Evolutionary conservation across 2,113 vertebrate genomes (phyloP).

Genomic region (Pandion haliaetus): DNA sequence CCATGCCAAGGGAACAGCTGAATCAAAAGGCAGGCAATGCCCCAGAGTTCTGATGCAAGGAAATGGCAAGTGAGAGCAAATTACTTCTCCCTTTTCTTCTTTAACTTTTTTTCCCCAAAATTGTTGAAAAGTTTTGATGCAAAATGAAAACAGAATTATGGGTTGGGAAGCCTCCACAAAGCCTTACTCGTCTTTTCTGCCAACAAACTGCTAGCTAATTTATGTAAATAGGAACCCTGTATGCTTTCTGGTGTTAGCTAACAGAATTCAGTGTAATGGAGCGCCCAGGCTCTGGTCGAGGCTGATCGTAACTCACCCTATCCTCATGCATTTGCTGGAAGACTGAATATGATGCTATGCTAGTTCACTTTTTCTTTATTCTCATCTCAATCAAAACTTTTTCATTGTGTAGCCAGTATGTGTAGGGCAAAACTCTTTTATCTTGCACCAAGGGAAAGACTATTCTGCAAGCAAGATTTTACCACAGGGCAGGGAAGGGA

Average conservation of each 20-base stretch:
- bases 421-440: neutral
- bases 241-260: neutral
- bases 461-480: neutral
- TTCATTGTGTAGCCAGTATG: neutral
- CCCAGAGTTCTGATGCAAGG: conserved; percentile 35
- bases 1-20: conserved; percentile 44
- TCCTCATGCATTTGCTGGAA: neutral
- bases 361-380: neutral
- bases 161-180: neutral
- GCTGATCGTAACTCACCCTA: neutral
- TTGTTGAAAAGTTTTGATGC: conserved; percentile 12
- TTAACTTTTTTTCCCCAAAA: neutral
- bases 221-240: neutral
- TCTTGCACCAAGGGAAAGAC: neutral
- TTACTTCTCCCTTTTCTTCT: neutral
- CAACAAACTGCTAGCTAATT: neutral
- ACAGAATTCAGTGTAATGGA: neutral
- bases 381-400: neutral
- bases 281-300: neutral
- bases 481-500: neutral
- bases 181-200: neutral
- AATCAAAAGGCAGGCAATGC: conserved; percentile 56
- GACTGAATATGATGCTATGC: neutral
- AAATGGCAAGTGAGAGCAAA: conserved; percentile 26
- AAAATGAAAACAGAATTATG: conserved; percentile 8